A percentile compares a stretch with the other conserved stretches of the same genome.
These are phyloP conservation scores for Pipistrellus pipistrellus DNA, from an alignment of 2,797 vertebrate genomes.

Conservation along the genomic window DNA sequence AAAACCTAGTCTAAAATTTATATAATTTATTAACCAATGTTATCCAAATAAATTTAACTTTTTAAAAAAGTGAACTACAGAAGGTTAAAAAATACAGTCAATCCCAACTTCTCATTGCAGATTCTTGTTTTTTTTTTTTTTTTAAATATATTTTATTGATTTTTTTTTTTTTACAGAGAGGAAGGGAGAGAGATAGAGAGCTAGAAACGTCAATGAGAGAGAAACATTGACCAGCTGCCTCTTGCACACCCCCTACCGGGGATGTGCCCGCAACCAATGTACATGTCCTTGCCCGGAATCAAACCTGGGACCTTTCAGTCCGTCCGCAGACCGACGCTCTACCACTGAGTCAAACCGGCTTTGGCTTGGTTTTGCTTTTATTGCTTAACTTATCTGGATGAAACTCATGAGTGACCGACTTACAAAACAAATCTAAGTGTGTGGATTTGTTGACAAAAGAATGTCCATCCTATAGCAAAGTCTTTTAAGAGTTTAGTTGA, in stretches of 20 bases:
- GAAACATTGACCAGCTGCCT: too few species aligned
- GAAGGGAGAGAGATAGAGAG: too few species aligned
- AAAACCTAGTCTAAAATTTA: not conserved
- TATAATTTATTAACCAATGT: not conserved
- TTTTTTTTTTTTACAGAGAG: too few species aligned
- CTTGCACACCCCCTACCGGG: too few species aligned
- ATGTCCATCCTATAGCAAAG: not conserved
- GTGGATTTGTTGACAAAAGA: not conserved
- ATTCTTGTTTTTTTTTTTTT: not conserved
- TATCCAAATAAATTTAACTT: not conserved
- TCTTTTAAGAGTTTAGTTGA: not conserved
- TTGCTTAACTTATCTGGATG: constrained; percentile 7
- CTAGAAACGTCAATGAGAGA: too few species aligned
- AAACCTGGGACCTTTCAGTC: too few species aligned
- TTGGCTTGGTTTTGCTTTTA: not conserved
- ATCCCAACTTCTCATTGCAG: not conserved
- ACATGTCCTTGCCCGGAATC: too few species aligned
- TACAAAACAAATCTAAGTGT: not conserved
- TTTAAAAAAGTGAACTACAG: not conserved
- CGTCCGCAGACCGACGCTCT: too few species aligned
- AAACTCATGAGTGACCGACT: not conserved
- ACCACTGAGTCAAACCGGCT: too few species aligned
- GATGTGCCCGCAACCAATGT: too few species aligned
- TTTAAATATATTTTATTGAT: too few species aligned
- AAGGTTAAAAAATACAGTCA: not conserved